Conservation (phyloP, 2,888 invertebrate species). For the Apodemia mormo region DNA sequence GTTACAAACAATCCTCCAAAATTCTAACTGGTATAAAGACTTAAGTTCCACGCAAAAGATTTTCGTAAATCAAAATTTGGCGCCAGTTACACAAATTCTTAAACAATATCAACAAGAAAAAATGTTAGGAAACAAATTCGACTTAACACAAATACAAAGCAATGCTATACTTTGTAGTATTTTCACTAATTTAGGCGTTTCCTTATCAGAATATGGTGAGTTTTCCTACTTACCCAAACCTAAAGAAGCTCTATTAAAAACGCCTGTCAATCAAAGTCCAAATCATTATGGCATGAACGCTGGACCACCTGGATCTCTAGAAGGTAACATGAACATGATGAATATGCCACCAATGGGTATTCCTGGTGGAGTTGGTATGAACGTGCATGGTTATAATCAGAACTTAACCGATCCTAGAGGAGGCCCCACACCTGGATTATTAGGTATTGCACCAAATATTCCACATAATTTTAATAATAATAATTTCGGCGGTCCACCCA, state of each 20-base stretch:
- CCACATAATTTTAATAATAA: conserved; percentile 73
- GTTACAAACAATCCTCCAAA: conserved; percentile 84
- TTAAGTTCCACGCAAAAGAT: conserved; percentile 87
- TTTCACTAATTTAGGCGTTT: conserved; percentile 83
- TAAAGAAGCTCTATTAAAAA: conserved; percentile 72
- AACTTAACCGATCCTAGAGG: conserved; percentile 71
- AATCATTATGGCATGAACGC: conserved; percentile 59
- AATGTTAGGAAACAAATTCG: conserved; percentile 76
- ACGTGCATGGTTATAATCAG: conserved; percentile 69
- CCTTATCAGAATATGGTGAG: conserved; percentile 81
- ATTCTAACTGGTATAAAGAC: conserved; percentile 86
- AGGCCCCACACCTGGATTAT: conserved; percentile 77
- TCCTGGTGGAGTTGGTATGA: conserved; percentile 50
- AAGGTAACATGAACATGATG: conserved; percentile 69
- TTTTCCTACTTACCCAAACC: conserved; percentile 74
- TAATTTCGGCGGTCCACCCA: conserved; percentile 65
- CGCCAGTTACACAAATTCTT: conserved; percentile 82
- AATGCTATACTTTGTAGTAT: conserved; percentile 81
- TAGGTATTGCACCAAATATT: conserved; percentile 81
- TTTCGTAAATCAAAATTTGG: conserved; percentile 86
- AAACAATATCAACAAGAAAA: conserved; percentile 84
- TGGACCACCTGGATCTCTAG: conserved; percentile 54
- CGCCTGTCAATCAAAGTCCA: conserved; percentile 54
- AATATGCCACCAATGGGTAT: conserved; percentile 71
- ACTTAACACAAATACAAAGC: conserved; percentile 73